Conservation (phyloP, 2,888 invertebrate species). For the Melanargia galathea region DNA sequence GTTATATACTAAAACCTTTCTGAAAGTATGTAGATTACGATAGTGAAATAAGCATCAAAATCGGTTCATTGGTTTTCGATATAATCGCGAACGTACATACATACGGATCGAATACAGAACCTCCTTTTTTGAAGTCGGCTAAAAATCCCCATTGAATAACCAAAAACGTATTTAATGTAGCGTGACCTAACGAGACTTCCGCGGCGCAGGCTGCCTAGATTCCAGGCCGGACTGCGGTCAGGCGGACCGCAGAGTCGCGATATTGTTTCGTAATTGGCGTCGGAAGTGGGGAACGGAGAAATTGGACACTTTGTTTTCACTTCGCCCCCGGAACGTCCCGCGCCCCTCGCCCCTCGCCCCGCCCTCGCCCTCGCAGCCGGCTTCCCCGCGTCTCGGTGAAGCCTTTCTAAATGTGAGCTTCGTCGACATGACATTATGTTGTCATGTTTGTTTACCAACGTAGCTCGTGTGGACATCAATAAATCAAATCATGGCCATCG, state of each 20-base stretch:
- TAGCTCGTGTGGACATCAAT: background rate
- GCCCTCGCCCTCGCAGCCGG: conserved; percentile 43
- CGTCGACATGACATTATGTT: conserved; percentile 48
- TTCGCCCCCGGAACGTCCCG: conserved; percentile 50
- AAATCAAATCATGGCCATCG: background rate
- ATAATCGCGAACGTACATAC: too few relatives aligned
- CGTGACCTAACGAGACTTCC: conserved; percentile 68
- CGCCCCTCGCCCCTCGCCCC: conserved; percentile 42
- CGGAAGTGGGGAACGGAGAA: conserved; percentile 77
- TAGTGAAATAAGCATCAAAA: too few relatives aligned
- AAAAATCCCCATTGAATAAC: conserved; percentile 53
- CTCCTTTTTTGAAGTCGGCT: conserved; percentile 51
- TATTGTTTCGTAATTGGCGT: conserved; percentile 74
- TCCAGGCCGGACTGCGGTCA: conserved; percentile 71
- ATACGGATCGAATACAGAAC: too few relatives aligned
- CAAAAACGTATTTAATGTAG: conserved; percentile 71
- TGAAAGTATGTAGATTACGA: too few relatives aligned
- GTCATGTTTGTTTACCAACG: conserved; percentile 17
- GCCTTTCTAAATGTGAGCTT: conserved; percentile 73
- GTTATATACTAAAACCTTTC: too few relatives aligned
- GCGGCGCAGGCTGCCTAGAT: conserved; percentile 59
- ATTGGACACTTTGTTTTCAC: conserved; percentile 75
- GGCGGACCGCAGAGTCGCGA: conserved; percentile 57
- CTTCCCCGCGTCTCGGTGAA: conserved; percentile 53
- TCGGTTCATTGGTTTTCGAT: too few relatives aligned